Conservation (phyloP, 2,888 invertebrate species). For the Tineola bisselliella region DNA sequence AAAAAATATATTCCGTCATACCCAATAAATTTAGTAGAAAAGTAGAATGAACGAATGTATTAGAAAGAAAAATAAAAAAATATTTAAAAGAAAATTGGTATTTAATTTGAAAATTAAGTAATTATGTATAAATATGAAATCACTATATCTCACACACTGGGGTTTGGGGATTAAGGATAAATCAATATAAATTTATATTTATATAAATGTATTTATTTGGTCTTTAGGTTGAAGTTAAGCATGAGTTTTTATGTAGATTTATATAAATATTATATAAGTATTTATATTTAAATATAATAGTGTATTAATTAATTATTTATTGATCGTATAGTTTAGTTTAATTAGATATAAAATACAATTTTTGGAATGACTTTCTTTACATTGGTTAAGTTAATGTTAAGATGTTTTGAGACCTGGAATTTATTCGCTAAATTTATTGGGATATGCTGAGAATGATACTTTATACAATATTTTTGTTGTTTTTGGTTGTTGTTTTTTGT, state of each 20-base stretch:
- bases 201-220: conserved; percentile 12
- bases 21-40: conserved; percentile 64
- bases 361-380: conserved; percentile 42
- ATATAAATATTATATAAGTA: conserved; percentile 8
- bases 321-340: conserved; percentile 9
- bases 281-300: conserved; percentile 1
- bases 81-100: conserved; percentile 17
- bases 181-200: conserved; percentile 26
- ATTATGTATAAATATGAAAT: conserved; percentile 58
- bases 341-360: conserved; percentile 18
- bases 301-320: conserved; percentile 15
- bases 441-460: conserved; percentile 33
- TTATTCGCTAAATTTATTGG: conserved; percentile 64
- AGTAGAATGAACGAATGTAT: conserved; percentile 30
- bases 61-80: conserved; percentile 39
- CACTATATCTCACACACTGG: conserved; percentile 60
- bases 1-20: conserved; percentile 31
- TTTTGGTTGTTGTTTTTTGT: conserved; percentile 36
- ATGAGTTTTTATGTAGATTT: neutral
- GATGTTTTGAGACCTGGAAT: neutral
- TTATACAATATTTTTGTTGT: conserved; percentile 2
- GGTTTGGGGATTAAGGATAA: too few relatives aligned
- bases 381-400: conserved; percentile 18
- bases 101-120: conserved; percentile 53
- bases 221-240: conserved; percentile 11